Percentiles rank a stretch among this genome's conserved stretches.
These are phyloP conservation scores for Calliscelio sp. DNA, from an alignment of 2,888 invertebrate species.

Conservation along the genomic window DNA sequence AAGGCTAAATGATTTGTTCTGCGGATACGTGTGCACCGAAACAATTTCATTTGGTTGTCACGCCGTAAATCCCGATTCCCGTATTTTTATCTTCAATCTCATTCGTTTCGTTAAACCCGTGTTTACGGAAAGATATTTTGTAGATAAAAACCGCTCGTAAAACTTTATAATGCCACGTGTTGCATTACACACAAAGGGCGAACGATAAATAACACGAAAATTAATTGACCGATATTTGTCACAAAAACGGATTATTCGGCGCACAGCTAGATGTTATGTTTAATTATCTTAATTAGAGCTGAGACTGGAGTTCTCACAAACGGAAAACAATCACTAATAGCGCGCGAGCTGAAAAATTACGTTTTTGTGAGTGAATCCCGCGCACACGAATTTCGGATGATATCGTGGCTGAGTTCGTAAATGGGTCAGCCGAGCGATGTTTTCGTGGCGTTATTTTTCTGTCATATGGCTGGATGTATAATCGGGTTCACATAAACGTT, in stretches of 20 bases:
- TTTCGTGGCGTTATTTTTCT: conserved; percentile 20
- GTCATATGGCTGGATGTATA: background rate
- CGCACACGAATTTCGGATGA: background rate
- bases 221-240: background rate
- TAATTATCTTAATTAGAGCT: background rate
- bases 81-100: background rate
- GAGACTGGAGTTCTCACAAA: background rate
- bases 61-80: background rate
- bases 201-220: background rate
- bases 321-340: conserved; percentile 7
- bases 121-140: conserved; percentile 5
- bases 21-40: background rate
- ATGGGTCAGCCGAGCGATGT: conserved; percentile 56
- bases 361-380: background rate
- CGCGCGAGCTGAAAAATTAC: conserved; percentile 10
- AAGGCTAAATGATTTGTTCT: background rate
- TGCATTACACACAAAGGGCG: background rate
- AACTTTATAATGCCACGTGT: background rate
- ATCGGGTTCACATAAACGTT: too few relatives aligned
- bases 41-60: too few relatives aligned
- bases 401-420: conserved; percentile 66
- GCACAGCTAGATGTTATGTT: too few relatives aligned
- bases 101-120: background rate
- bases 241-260: too few relatives aligned
- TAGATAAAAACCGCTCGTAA: background rate